phyloP scores from a whole-genome alignment of 1,140 invertebrate species.

The Calycopis cecrops region DNA sequence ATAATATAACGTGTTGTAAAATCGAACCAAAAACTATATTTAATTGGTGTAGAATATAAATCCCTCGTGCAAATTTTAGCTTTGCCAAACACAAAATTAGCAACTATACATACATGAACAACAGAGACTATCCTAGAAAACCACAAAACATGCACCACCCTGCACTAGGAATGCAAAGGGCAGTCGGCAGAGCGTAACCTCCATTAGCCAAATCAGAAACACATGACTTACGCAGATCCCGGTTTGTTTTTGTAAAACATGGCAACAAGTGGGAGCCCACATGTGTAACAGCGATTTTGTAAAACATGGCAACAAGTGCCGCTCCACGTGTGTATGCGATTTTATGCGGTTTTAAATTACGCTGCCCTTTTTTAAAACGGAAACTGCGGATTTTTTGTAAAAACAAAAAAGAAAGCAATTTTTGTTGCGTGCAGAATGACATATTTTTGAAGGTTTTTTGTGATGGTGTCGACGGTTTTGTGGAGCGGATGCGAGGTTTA shows the following conservation, averaged over 20 bases:
- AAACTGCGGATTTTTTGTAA: constrained; percentile 59
- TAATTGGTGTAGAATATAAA: no score
- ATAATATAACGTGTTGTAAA: no score
- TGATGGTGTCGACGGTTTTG: neutral
- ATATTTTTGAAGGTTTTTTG: constrained; percentile 3
- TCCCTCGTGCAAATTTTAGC: no score
- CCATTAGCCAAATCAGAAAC: constrained; percentile 67
- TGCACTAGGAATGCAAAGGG: constrained; percentile 39
- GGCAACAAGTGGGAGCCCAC: constrained; percentile 45
- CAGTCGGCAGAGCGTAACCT: constrained; percentile 31
- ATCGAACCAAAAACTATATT: no score
- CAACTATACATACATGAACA: no score
- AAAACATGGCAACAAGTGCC: no score
- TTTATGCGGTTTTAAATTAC: constrained; percentile 65
- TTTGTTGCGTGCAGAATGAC: constrained; percentile 2
- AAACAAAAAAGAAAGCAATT: constrained; percentile 36
- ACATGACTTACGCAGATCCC: constrained; percentile 42
- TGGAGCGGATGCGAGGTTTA: constrained; percentile 1
- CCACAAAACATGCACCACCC: constrained; percentile 1
- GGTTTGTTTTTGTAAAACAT: constrained; percentile 48
- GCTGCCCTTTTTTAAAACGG: constrained; percentile 57
- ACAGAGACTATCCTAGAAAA: neutral
- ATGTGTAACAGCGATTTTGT: constrained; percentile 59
- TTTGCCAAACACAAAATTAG: no score
- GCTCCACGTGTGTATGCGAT: constrained; percentile 58